Conservation (phyloP, 2,888 invertebrate genomes). For the Drosophila nigricruria region DNA sequence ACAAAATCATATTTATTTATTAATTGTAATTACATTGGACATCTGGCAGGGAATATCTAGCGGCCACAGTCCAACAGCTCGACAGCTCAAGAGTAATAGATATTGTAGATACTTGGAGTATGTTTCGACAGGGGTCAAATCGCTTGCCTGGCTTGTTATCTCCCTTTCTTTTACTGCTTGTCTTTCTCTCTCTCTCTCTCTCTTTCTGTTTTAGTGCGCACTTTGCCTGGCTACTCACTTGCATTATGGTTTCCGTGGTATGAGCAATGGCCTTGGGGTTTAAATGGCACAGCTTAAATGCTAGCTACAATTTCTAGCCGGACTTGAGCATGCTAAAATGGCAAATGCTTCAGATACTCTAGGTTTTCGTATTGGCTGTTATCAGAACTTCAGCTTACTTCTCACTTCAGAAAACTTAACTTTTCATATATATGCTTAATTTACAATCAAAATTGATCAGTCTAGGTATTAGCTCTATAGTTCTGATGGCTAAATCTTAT, state of each 20-base stretch:
- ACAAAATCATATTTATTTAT: constrained; percentile 78
- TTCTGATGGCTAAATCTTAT: too few relatives aligned
- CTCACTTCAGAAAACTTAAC: neutral
- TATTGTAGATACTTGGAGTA: constrained; percentile 44
- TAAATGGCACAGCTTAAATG: constrained; percentile 51
- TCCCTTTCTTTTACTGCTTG: neutral
- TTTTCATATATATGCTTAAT: neutral
- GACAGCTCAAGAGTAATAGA: constrained; percentile 38
- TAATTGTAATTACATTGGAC: constrained; percentile 74
- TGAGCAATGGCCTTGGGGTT: constrained; percentile 26
- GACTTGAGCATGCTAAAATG: constrained; percentile 18
- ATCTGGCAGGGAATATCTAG: constrained; percentile 35
- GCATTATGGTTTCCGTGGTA: constrained; percentile 12
- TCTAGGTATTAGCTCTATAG: neutral
- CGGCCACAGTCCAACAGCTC: constrained; percentile 7
- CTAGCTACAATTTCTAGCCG: constrained; percentile 29
- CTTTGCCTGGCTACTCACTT: constrained; percentile 23
- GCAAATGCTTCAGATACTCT: constrained; percentile 34
- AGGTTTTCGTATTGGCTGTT: neutral
- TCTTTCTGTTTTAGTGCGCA: neutral
- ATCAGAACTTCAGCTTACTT: neutral
- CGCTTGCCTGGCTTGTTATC: constrained; percentile 22
- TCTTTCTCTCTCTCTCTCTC: neutral
- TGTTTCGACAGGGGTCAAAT: constrained; percentile 37
- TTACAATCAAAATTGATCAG: neutral